These are phyloP conservation scores for Tenthredo mesomela DNA, from an alignment of 2,888 invertebrate genomes.

Conservation along the genomic window DNA sequence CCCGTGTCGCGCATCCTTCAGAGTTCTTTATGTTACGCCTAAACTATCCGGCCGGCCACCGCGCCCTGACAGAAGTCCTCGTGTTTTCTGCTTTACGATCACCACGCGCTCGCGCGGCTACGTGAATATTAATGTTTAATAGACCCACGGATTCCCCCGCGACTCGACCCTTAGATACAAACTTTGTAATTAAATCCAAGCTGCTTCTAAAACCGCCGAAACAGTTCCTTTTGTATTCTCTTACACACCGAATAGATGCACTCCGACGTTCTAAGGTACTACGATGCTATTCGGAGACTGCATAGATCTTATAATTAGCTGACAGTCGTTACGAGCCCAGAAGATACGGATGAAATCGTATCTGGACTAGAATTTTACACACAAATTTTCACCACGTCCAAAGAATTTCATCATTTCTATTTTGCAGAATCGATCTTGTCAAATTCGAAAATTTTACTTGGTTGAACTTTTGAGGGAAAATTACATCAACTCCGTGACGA, in stretches of 20 bases:
- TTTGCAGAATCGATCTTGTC: neutral
- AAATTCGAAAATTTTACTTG: no score
- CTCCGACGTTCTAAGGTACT: slow-evolving; percentile 8
- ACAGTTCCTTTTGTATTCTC: slow-evolving; percentile 18
- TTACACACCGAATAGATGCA: neutral
- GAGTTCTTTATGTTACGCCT: slow-evolving; percentile 50
- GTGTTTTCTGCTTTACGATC: slow-evolving; percentile 26
- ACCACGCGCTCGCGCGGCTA: slow-evolving; percentile 9
- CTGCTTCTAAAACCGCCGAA: neutral
- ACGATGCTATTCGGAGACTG: slow-evolving; percentile 27
- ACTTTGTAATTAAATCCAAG: slow-evolving; percentile 33
- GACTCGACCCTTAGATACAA: neutral
- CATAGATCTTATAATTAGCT: slow-evolving; percentile 35
- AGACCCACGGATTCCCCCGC: slow-evolving; percentile 38
- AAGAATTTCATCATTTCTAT: neutral
- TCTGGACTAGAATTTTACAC: neutral
- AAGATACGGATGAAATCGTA: neutral
- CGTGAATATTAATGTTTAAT: slow-evolving; percentile 45
- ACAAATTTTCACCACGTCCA: neutral
- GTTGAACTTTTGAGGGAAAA: no score
- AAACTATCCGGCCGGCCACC: slow-evolving; percentile 49
- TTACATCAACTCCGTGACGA: no score
- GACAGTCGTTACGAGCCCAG: neutral
- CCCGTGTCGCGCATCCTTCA: slow-evolving; percentile 53
- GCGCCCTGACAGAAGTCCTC: slow-evolving; percentile 45